phyloP scores from a whole-genome alignment of 2,888 invertebrate genomes.

The Sepiola atlantica region DNA sequence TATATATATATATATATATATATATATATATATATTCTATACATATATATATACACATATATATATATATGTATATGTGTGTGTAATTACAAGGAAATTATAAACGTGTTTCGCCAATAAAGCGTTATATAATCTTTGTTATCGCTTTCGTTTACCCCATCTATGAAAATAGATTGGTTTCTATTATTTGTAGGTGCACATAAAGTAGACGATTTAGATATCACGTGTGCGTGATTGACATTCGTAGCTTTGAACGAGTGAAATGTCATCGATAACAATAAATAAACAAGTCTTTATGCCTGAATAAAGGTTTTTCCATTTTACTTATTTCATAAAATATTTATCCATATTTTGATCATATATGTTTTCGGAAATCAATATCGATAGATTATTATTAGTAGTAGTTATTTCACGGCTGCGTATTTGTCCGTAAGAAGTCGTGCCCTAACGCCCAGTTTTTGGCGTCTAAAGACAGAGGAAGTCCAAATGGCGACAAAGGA shows the following conservation, averaged over 20 bases:
- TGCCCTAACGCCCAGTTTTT: slow-evolving; percentile 41
- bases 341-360: too few relatives aligned
- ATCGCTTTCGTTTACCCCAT: too few relatives aligned
- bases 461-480: slow-evolving; percentile 34
- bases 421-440: not conserved
- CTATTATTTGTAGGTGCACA: too few relatives aligned
- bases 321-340: too few relatives aligned
- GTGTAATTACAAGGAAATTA: too few relatives aligned
- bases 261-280: not conserved
- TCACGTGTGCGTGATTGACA: too few relatives aligned
- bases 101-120: too few relatives aligned
- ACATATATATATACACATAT: not conserved
- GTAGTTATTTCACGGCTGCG: not conserved
- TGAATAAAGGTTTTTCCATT: too few relatives aligned
- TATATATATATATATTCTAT: not conserved
- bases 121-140: too few relatives aligned
- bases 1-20: not conserved
- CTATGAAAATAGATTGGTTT: too few relatives aligned
- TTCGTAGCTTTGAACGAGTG: too few relatives aligned
- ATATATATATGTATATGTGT: not conserved
- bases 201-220: too few relatives aligned
- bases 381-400: not conserved
- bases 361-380: not conserved
- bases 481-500: not conserved
- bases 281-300: not conserved